Base-by-base conservation (phyloP, 92 coral and sea anemone genomes). In the Montipora capitata region DNA sequence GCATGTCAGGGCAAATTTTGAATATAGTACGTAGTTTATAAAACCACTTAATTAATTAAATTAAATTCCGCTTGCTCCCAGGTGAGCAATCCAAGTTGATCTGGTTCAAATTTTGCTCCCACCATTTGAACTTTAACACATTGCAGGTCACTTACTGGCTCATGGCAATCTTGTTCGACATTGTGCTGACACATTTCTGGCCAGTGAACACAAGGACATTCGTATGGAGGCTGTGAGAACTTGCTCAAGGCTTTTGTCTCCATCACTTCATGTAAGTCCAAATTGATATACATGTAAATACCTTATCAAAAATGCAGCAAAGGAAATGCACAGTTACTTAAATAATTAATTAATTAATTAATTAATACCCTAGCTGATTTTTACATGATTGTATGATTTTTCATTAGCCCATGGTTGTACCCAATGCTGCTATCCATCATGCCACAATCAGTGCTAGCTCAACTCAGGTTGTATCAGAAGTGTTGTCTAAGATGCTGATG, bases 151-250 rank as follows among this genome's bases (percentile, higher is more conserved):
- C 61, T 83, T 92, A 83, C 81, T 96, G 79, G 96, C 98, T 16
- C 98, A 96, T 91, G 98, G 93, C 39, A 93, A 96, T 76, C 91
- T 98, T 20, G 98, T 98, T 45, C 92, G 99, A 1, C 98, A 98
- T 61, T 98, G 99, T 85, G 98, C 99, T 18, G 99, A 98, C 57
- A 94, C 99, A 7, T 98, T 98, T 76, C 94, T 98, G 65, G 98
- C 99, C 77, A 98, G 99, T 82, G 99, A 98, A 83, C 83, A 93
- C 93, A 98, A 98, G 80, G 99, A 98, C 79, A 96, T 96, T 39
- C 95, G 99, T 40, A 98, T 96, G 96, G 99, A 98, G 80, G 99
- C 99, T 49, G 98, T 98, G 27, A 92, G 99, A 85, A 98, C 99
- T 40, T 98, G 99, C 63, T 96, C 99, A 2, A 86, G 99, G 64